These are phyloP conservation scores for Rhogogaster chlorosoma DNA, from an alignment of 2,888 invertebrate genomes.

Conservation along the genomic window DNA sequence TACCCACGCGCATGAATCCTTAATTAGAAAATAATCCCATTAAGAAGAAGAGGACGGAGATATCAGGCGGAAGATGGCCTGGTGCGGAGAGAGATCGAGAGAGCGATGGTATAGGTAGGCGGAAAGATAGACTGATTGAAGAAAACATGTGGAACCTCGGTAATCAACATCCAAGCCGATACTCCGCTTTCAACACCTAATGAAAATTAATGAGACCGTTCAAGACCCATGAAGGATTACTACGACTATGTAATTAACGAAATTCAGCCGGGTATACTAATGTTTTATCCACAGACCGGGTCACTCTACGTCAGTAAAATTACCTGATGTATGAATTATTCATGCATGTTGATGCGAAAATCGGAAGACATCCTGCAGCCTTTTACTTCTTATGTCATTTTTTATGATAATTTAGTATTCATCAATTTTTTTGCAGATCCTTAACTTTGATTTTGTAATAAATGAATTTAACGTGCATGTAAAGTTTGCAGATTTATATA, in stretches of 20 bases:
- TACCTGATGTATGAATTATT: background rate
- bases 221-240: conserved; percentile 26
- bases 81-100: conserved; percentile 41
- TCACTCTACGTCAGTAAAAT: background rate
- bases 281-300: background rate
- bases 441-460: background rate
- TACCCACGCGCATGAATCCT: conserved; percentile 60
- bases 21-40: conserved; percentile 70
- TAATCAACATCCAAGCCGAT: conserved; percentile 68
- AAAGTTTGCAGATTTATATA: background rate
- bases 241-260: conserved; percentile 18
- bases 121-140: conserved; percentile 60
- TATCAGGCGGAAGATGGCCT: background rate
- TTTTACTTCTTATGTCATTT: background rate
- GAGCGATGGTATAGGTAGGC: conserved; percentile 37
- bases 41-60: conserved; percentile 46
- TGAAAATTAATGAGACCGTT: conserved; percentile 76
- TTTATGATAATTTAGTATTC: background rate
- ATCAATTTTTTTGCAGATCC: background rate
- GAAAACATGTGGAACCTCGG: conserved; percentile 70
- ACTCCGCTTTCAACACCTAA: conserved; percentile 68
- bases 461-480: background rate
- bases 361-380: background rate
- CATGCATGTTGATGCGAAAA: background rate
- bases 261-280: conserved; percentile 16